These are phyloP conservation scores for Pachydiplax longipennis DNA, from an alignment of 2,888 invertebrate genomes.

Conservation along the genomic window DNA sequence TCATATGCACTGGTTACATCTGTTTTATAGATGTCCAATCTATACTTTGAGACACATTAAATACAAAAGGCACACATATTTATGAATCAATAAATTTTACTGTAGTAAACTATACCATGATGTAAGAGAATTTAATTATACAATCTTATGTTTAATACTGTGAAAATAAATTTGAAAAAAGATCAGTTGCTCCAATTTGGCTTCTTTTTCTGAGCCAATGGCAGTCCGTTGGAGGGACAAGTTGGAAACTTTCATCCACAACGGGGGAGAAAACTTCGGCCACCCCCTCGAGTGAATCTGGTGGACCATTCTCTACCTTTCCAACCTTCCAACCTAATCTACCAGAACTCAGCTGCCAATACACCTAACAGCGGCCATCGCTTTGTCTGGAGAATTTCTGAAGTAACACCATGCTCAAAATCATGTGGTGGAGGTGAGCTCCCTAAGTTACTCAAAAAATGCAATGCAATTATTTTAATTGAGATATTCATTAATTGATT, in stretches of 20 bases:
- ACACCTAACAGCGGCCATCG: conserved; percentile 33
- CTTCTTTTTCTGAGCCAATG: neutral
- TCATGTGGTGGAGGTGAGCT: conserved; percentile 78
- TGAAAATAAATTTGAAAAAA: neutral
- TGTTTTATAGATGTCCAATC: no score
- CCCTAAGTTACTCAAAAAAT: no score
- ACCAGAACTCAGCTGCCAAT: conserved; percentile 31
- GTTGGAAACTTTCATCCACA: neutral
- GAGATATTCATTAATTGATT: no score
- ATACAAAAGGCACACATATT: no score
- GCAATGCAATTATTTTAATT: no score
- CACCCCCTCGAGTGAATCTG: neutral
- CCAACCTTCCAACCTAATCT: conserved; percentile 16
- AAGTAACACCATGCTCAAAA: conserved; percentile 80
- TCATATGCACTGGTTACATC: no score
- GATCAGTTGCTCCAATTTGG: neutral
- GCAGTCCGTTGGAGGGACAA: conserved; percentile 17
- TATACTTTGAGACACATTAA: no score
- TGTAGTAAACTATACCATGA: no score
- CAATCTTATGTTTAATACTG: no score
- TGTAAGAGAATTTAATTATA: no score
- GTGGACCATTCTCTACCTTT: neutral
- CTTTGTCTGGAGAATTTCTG: conserved; percentile 80
- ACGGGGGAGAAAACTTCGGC: neutral
- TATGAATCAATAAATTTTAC: no score